Percentiles rank a stretch among this genome's conserved stretches.
Conservation (phyloP, 1,140 invertebrate species). For the Diorhabda sublineata region DNA sequence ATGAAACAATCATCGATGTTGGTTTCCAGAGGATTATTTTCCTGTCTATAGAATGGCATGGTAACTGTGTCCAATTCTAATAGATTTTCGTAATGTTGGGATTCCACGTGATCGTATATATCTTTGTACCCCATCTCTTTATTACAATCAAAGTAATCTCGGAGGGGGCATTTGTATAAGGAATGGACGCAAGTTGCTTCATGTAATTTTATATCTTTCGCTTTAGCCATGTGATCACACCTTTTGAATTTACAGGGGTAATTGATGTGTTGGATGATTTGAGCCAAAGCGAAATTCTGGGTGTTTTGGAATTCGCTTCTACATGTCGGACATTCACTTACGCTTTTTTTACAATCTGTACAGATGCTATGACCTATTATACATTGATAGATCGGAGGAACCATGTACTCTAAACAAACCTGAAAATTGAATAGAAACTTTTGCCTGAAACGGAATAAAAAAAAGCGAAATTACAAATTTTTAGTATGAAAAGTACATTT, state of each 20-base stretch:
- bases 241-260: slow-evolving; percentile 28
- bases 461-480: too few species aligned
- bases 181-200: slow-evolving; percentile 25
- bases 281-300: slow-evolving; percentile 71
- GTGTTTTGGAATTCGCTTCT: slow-evolving; percentile 64
- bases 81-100: slow-evolving; percentile 25
- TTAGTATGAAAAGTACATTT: too few species aligned
- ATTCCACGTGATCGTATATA: slow-evolving; percentile 21
- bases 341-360: slow-evolving; percentile 60
- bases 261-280: slow-evolving; percentile 41
- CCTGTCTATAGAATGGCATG: slow-evolving; percentile 20
- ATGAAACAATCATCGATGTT: not conserved
- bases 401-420: slow-evolving; percentile 68
- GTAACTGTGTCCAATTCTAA: slow-evolving; percentile 22
- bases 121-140: slow-evolving; percentile 8
- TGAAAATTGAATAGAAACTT: not conserved
- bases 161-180: slow-evolving; percentile 23
- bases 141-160: slow-evolving; percentile 21
- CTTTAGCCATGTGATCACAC: slow-evolving; percentile 19
- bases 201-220: slow-evolving; percentile 24
- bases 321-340: slow-evolving; percentile 69
- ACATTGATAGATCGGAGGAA: slow-evolving; percentile 70
- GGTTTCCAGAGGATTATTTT: not conserved
- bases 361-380: slow-evolving; percentile 75
- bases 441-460: too few species aligned